These are phyloP conservation scores for Babyrousa celebensis DNA, from an alignment of 2,797 vertebrate genomes.

Conservation along the genomic window DNA sequence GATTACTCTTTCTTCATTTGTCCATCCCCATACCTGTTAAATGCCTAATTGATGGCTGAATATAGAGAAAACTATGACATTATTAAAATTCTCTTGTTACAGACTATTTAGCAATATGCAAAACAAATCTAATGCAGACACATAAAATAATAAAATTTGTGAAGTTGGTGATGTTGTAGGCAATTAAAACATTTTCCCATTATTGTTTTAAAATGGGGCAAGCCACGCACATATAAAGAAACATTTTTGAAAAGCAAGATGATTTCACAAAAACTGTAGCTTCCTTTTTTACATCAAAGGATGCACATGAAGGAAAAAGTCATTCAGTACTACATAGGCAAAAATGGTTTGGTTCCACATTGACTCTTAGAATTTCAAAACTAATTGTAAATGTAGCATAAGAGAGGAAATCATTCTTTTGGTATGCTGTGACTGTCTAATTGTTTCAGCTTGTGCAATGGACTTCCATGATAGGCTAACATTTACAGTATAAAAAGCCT, in stretches of 20 bases:
- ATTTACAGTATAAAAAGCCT: not conserved
- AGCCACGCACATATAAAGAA: slow-evolving; percentile 9
- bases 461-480: not conserved
- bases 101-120: not conserved
- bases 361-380: slow-evolving; percentile 51
- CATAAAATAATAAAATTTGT: slow-evolving; percentile 38
- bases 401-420: slow-evolving; percentile 23
- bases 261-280: slow-evolving; percentile 1
- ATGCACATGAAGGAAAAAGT: slow-evolving; percentile 35
- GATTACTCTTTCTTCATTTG: slow-evolving; percentile 17
- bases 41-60: not conserved
- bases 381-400: slow-evolving; percentile 3
- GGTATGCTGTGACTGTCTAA: not conserved
- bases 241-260: slow-evolving; percentile 14
- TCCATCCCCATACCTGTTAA: not conserved
- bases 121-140: slow-evolving; percentile 7
- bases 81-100: slow-evolving; percentile 42
- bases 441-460: slow-evolving; percentile 29
- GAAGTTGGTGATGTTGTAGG: not conserved
- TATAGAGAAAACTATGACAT: not conserved
- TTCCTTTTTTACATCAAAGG: slow-evolving; percentile 48
- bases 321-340: slow-evolving; percentile 12
- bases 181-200: not conserved
- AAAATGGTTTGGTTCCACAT: slow-evolving; percentile 35
- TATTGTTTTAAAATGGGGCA: slow-evolving; percentile 52